Evolutionary conservation across 2,113 vertebrate species (phyloP), one percentile per base, ranked within the genome.

Genomic region (Holacanthus passer): DNA sequence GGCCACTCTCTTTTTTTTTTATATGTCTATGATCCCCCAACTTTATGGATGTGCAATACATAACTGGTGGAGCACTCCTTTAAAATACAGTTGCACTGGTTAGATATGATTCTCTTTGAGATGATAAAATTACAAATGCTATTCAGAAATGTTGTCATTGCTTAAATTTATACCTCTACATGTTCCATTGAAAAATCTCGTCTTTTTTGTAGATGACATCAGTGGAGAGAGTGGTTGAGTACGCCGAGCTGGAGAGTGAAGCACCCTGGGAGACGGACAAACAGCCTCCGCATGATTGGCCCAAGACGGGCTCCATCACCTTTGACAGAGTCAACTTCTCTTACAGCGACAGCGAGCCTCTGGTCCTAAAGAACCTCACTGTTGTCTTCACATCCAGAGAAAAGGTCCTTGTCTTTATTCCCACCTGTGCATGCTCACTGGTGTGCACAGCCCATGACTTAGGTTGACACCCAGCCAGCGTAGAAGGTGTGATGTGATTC

Each of bases 321-420:
- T 99, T 99, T 85, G 97, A 99, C 90, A 95, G 95, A 7, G 97
- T 99, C 77, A 98, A 95, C 91, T 99, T 99, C 89, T 92, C 96
- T 2, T 98, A 99, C 91, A 96, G 95, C 60, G 73, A 95, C 35
- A 95, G 96, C 0, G 95, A 96, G 24, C 97, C 96, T 22, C 63
- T 97, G 79, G 96, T 99, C 43, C 91, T 99, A 66, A 97, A 96
- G 83, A 96, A 98, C 77, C 93, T 99, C 85, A 97, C 94, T 13
- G 95, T 95, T 8, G 72, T 96, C 91, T 96, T 99, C 90, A 94
- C 93, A 85, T 92, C 97, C 48, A 96, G 87, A 93, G 98, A 98
- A 92, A 99, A 99, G 96, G 97, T 98, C 45, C 31, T 80, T 83
- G 83, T 89, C 85, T 88, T 87, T 66, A 69, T 86, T 81, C 45